These are phyloP conservation scores for Drosophila diplacantha DNA, from an alignment of 2,888 invertebrate species.

Conservation along the genomic window DNA sequence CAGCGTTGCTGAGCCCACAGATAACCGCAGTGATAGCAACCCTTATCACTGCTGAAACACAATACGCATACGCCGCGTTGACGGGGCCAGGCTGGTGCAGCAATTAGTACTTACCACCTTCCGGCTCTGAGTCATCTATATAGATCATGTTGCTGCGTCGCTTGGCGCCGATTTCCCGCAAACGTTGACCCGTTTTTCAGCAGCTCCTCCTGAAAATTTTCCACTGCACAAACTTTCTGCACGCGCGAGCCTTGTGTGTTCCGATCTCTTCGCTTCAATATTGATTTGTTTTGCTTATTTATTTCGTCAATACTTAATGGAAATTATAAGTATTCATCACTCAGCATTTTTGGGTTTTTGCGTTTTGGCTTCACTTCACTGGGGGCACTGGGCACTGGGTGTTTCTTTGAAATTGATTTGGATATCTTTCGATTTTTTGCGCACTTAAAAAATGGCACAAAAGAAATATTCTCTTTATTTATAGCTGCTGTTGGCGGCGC, in stretches of 20 bases:
- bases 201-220: constrained; percentile 3
- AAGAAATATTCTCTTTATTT: constrained; percentile 49
- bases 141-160: constrained; percentile 83
- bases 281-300: constrained; percentile 32
- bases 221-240: constrained; percentile 5
- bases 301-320: constrained; percentile 40
- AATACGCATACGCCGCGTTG: constrained; percentile 27
- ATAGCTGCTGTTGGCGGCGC: constrained; percentile 31
- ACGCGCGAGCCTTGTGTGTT: constrained; percentile 13
- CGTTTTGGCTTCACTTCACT: constrained; percentile 62
- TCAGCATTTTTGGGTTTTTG: constrained; percentile 42
- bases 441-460: constrained; percentile 60
- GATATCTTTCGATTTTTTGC: constrained; percentile 28
- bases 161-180: constrained; percentile 62
- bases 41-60: constrained; percentile 35
- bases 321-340: constrained; percentile 33
- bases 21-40: constrained; percentile 11
- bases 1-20: constrained; percentile 5
- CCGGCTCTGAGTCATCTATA: constrained; percentile 93
- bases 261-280: constrained; percentile 1
- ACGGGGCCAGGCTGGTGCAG: not conserved
- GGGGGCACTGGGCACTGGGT: constrained; percentile 10
- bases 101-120: constrained; percentile 85
- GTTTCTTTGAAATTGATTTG: constrained; percentile 16
- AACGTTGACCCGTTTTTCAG: constrained; percentile 67